Conservation (phyloP, 2,888 invertebrate genomes). For the Macropis europaea region DNA sequence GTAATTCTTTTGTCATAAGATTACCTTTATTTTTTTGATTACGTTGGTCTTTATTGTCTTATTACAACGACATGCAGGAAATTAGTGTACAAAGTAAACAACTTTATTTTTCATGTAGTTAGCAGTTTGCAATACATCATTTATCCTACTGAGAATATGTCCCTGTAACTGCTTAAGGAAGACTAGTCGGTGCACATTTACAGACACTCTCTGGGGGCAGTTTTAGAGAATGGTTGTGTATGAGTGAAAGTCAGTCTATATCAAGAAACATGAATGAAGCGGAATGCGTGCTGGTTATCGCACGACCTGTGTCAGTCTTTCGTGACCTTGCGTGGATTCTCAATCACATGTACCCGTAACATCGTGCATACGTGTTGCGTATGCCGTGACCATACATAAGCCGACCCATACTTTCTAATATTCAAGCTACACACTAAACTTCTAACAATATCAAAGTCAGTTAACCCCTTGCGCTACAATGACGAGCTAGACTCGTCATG, state of each 20-base stretch:
- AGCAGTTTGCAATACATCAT: neutral
- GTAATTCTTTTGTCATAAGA: no score
- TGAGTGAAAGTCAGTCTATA: constrained; percentile 59
- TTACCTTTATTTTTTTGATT: no score
- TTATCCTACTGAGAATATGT: neutral
- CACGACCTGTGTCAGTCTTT: constrained; percentile 74
- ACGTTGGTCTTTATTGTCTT: no score
- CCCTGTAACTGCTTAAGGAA: neutral
- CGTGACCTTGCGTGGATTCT: constrained; percentile 76
- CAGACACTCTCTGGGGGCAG: constrained; percentile 23
- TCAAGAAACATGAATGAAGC: constrained; percentile 78
- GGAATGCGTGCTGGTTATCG: constrained; percentile 78
- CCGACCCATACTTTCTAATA: neutral
- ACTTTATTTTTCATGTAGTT: neutral
- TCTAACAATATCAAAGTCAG: no score
- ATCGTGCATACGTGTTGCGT: constrained; percentile 24
- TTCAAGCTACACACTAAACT: no score
- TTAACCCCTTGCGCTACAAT: no score
- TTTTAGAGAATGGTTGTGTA: constrained; percentile 39
- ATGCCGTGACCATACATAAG: constrained; percentile 4
- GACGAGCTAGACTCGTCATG: no score
- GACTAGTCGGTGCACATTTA: constrained; percentile 10
- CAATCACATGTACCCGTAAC: constrained; percentile 60
- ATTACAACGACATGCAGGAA: neutral
- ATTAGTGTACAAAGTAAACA: neutral